Evolutionary conservation across 1,140 invertebrate genomes (phyloP).

Genomic region (Pogonomyrmex californicus): DNA sequence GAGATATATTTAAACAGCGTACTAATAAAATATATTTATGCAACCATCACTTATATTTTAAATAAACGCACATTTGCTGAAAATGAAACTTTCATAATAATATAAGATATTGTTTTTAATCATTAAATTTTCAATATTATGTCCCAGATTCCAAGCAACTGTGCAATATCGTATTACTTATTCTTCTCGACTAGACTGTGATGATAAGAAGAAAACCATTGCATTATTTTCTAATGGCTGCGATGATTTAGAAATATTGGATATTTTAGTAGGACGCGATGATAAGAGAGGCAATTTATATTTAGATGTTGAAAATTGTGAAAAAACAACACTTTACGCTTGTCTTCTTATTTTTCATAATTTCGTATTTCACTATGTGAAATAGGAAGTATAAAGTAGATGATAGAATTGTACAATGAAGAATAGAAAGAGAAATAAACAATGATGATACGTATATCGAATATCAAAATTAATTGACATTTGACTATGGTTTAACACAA

Average conservation of each 20-base stretch:
- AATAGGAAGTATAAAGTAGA: not conserved
- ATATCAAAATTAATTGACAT: constrained; percentile 12
- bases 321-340: not conserved
- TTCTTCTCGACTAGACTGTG: not conserved
- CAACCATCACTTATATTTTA: not conserved
- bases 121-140: not conserved
- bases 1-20: not conserved
- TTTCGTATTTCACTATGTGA: not conserved
- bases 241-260: not conserved
- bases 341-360: not conserved
- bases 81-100: constrained; percentile 4
- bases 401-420: not conserved
- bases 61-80: not conserved
- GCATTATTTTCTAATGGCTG: not conserved
- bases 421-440: not conserved
- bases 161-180: too few species aligned
- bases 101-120: not conserved
- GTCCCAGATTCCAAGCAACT: not conserved
- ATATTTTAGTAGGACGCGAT: not conserved
- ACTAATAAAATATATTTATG: constrained; percentile 9
- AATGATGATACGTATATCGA: not conserved
- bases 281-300: not conserved
- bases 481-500: not conserved
- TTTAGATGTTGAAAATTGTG: not conserved
- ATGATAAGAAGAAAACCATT: not conserved